phyloP scores from a whole-genome alignment of 2,113 vertebrate species.

The Drymodes brunneopygia region DNA sequence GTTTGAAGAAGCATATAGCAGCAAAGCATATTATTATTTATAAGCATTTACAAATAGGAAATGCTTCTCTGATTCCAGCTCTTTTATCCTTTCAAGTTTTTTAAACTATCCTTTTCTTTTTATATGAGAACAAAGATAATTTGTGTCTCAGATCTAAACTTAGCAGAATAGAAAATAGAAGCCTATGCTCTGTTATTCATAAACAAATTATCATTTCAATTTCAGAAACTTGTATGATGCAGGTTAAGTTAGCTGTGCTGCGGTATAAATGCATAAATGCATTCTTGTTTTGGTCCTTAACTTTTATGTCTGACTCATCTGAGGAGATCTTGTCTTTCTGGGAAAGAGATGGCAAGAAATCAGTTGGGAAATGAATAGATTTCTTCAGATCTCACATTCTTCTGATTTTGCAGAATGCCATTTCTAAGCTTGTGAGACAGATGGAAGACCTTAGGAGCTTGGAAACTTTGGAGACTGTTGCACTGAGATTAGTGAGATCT shows the following conservation, averaged over 20 bases:
- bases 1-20: background rate
- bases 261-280: background rate
- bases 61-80: background rate
- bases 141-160: background rate
- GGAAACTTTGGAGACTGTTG: background rate
- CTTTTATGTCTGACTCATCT: slow-evolving; percentile 2
- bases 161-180: background rate
- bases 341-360: background rate
- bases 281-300: background rate
- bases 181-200: background rate
- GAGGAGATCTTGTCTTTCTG: background rate
- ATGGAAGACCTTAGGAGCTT: background rate
- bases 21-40: background rate
- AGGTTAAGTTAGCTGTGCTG: background rate
- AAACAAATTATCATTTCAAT: background rate
- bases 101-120: background rate
- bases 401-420: background rate
- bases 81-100: background rate
- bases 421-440: background rate
- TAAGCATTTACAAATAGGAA: background rate
- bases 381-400: slow-evolving; percentile 14
- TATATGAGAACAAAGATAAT: background rate
- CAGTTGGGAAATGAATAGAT: background rate
- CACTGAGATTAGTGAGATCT: background rate
- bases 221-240: background rate